phyloP scores from a whole-genome alignment of 1,140 invertebrate genomes.

The Drosophila sechellia region DNA sequence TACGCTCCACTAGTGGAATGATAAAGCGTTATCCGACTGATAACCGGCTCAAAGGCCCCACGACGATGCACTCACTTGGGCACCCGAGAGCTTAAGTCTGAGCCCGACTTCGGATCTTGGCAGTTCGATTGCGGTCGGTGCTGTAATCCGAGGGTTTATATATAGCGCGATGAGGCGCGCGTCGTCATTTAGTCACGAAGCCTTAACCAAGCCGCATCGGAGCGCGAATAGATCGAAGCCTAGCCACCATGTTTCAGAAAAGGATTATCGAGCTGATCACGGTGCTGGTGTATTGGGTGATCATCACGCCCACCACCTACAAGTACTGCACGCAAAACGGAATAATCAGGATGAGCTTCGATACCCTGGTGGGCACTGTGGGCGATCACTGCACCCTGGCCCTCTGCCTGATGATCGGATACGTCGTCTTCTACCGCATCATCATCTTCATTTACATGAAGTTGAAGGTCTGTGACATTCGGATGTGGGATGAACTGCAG shows the following conservation, averaged over 20 bases:
- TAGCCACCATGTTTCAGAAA: constrained; percentile 69
- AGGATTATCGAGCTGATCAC: constrained; percentile 73
- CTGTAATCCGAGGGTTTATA: constrained; percentile 48
- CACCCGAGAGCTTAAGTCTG: constrained; percentile 5
- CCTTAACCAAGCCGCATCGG: constrained; percentile 56
- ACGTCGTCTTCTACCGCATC: constrained; percentile 61
- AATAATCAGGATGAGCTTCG: constrained; percentile 55
- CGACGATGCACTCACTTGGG: constrained; percentile 3
- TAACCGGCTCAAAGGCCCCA: constrained; percentile 23
- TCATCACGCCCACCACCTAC: constrained; percentile 60
- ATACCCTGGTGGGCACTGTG: constrained; percentile 52
- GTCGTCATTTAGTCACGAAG: constrained; percentile 71
- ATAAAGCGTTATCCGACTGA: constrained; percentile 42
- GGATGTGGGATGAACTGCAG: constrained; percentile 69
- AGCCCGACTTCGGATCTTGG: constrained; percentile 37
- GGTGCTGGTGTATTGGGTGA: constrained; percentile 68
- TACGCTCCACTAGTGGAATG: constrained; percentile 29
- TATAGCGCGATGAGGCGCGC: constrained; percentile 54
- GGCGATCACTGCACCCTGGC: constrained; percentile 57
- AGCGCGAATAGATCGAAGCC: constrained; percentile 4
- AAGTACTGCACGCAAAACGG: constrained; percentile 48
- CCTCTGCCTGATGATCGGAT: constrained; percentile 55
- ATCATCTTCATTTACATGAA: constrained; percentile 72
- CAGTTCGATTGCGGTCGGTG: constrained; percentile 37
- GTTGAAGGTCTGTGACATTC: constrained; percentile 64